Evolutionary conservation across 1,140 invertebrate species (phyloP), one percentile per base, ranked within the genome.

Genomic region (Asobara japonica): DNA sequence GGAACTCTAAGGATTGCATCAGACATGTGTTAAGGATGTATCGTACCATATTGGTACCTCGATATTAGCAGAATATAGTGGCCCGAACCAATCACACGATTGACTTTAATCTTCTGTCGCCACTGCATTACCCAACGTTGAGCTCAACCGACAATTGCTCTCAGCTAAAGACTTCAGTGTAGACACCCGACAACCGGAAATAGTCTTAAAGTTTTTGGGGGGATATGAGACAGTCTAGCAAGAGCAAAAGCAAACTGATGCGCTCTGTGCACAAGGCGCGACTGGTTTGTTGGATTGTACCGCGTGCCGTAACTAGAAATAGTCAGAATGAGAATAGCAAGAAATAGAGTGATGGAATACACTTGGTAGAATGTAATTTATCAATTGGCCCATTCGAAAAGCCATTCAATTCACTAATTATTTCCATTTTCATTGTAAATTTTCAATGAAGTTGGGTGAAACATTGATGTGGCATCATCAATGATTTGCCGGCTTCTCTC

Each of bases 41-140:
- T 51, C 85, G 83, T 86, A 86, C 86, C 84, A 73, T 85, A 82
- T 86, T 85, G 85, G 80, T 87, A 87, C 82, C 85, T 85, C 78
- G 82, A 79, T 78, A 87, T 83, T 69, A 87, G 83, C 62, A 88
- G 80, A 56, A 82, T 84, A 78, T 84, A 83, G 81, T 87, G 84
- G 45, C 85, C 83, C 4, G 87, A 88, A n/a, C 85, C 87, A 72
- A 88, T 88, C 77, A 88, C 86, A 76, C 84, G 85, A 75, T 76
- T 82, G 78, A 88, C 69, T 73, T 81, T 87, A 69, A 79, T 78
- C 66, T 84, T 82, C 62, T 83, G 79, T 33, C 87, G 85, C 87
- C 86, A 88, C 86, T 88, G 87, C 86, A 87, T 88, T 62, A 74
- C 74, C 75, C 62, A 71, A 72, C 71, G 76, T 76, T 16, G 48